Base-by-base conservation (phyloP, 2,888 invertebrate species). In the Glyphotaelius pellucidus region DNA sequence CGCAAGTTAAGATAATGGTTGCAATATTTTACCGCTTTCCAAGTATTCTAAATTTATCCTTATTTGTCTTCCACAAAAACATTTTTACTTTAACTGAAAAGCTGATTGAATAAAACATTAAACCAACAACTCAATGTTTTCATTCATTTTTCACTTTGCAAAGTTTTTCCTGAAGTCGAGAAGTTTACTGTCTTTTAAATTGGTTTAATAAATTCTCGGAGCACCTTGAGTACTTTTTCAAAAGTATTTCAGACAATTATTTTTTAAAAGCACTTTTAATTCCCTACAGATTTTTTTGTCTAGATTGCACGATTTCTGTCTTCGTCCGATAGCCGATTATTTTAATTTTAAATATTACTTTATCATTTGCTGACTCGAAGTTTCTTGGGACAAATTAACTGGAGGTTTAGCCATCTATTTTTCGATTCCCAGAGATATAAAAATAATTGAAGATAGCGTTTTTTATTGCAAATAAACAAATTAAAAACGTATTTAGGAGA, bases 221-320 rank as follows among this genome's bases (percentile, higher is more conserved):
- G 35, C 83, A 25, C 25, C n/a, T 35, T 47, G n/a, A 42, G 42
- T 86, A 85, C 32, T 42, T 25, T 85, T 85, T 38, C 47, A 47
- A 86, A 86, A 86, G 42, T 47, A 30, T 42, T 47, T 14, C 11
- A 42, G 86, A 86, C 42, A 86, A 83, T 83, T 35, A 25, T 19
- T 32, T 42, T 67, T n/a, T 67, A 12, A 30, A 86, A 47, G 38
- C 30, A n/a, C 86, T 86, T 86, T 86, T 86, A 86, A 86, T 86
- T 86, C 86, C 86, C 86, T 19, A 47, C 86, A 30, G 86, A 86
- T 9, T 42, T 86, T 35, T 86, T 86, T 47, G 42, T 86, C 47
- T 47, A 15, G 47, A 42, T 86, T 86, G 86, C n/a, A 86, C 86
- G 42, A 42, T 86, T 47, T 42, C 47, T 47, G 86, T 86, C 86